Evolutionary conservation across 2,797 vertebrate species (phyloP), one percentile per base, ranked within the genome.

Genomic region (Schizothorax lantsangensis): DNA sequence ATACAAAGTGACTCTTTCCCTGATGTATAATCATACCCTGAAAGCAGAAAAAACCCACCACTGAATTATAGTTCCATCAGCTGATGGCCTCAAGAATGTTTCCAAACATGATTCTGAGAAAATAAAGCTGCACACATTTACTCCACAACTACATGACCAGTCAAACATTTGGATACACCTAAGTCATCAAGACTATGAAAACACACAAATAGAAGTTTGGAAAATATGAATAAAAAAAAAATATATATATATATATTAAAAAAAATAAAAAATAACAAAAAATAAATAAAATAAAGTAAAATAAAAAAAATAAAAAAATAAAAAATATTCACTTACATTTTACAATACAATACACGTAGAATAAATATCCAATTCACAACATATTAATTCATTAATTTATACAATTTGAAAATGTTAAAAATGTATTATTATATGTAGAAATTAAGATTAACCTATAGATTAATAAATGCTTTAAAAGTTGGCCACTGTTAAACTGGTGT

Each of bases 41-140:
- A 54, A 84, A 66, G 40, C 54, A 49, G 45, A 64, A 11, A 21
- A 21, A 30, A 62, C 30, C 30, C 30, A 73, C 0, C 57, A 2
- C 6, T 11, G 8, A 49, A 49, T 49, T 19, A 52, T 6, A 52
- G 47, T 69, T 79, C 36, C 33, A 17, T 85, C 84, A 85, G 84
- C 84, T 85, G 66, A 85, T 19, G 5, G 64, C 49, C 66, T 68
- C 19, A 73, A 62, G 77, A 59, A 72, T 57, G n/a, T 79, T 85
- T 79, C 75, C 75, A 71, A 79, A 72, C 38, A 36, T 0, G 40
- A 72, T 79, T 79, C 66, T 26, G 59, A 79, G 75, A 85, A 85
- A 79, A 57, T 43, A 30, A 69, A 69, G 23, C 47, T 40, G 15
- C 45, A 69, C 62, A 10, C 19, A 14, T 12, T 80, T 66, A 66